Conservation (phyloP, 2,888 invertebrate genomes). For the Orthonychiurus folsomi region DNA sequence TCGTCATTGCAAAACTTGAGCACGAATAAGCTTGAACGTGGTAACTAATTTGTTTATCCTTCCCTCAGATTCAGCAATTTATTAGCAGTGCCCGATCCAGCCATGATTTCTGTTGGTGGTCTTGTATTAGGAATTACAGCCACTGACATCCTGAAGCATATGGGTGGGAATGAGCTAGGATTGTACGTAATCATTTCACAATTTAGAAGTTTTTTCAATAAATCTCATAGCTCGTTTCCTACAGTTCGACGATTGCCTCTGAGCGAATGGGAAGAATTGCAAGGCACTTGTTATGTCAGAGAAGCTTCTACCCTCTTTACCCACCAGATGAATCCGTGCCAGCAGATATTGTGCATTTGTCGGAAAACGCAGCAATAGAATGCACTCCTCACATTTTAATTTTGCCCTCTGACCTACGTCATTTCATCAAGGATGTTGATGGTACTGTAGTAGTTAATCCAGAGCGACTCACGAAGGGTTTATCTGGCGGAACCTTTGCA, state of each 20-base stretch:
- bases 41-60: neutral
- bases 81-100: conserved; percentile 69
- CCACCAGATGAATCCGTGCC: conserved; percentile 59
- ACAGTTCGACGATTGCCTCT: conserved; percentile 21
- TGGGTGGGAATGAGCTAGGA: conserved; percentile 68
- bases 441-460: conserved; percentile 78
- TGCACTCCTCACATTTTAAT: conserved; percentile 71
- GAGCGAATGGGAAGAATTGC: conserved; percentile 70
- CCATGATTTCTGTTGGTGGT: conserved; percentile 65
- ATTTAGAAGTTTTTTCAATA: neutral
- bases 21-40: neutral
- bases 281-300: conserved; percentile 65
- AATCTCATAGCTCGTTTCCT: neutral
- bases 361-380: conserved; percentile 60
- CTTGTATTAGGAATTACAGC: conserved; percentile 69
- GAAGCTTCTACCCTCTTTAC: conserved; percentile 71
- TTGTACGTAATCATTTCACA: conserved; percentile 46
- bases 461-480: conserved; percentile 66
- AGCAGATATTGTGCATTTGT: conserved; percentile 63
- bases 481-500: conserved; percentile 67
- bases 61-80: too few species aligned
- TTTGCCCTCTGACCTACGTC: conserved; percentile 72
- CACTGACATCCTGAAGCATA: conserved; percentile 71
- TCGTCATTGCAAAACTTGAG: neutral
- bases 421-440: conserved; percentile 69